phyloP scores from a whole-genome alignment of 2,797 vertebrate genomes.

The Falco biarmicus region DNA sequence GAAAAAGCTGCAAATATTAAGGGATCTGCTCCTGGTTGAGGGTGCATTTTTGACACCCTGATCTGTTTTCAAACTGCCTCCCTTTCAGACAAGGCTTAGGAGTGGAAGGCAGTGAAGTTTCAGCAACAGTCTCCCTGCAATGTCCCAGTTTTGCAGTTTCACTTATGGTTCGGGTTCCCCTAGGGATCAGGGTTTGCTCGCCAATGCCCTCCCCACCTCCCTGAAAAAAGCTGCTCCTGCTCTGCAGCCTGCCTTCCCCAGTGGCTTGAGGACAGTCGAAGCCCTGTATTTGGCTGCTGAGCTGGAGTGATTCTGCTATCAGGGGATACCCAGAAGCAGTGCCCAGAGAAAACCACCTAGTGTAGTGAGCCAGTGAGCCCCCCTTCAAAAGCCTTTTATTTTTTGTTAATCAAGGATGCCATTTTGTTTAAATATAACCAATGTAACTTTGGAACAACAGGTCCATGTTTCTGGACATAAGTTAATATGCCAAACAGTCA shows the following conservation, averaged over 20 bases:
- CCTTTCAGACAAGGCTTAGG: neutral
- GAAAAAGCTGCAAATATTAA: neutral
- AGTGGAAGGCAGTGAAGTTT: neutral
- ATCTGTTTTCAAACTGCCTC: neutral
- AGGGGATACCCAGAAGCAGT: neutral
- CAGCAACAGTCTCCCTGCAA: neutral
- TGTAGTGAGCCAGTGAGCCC: neutral
- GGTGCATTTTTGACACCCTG: neutral
- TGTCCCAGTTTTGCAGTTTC: neutral
- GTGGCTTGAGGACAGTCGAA: neutral
- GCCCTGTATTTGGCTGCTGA: neutral
- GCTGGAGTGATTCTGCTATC: neutral
- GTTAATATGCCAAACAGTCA: neutral
- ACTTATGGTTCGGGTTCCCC: rapidly evolving
- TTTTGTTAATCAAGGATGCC: neutral
- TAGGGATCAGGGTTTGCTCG: neutral
- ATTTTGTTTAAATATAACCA: neutral
- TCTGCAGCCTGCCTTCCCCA: neutral
- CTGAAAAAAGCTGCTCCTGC: neutral
- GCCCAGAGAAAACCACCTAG: neutral
- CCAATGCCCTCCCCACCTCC: neutral
- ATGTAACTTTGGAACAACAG: neutral
- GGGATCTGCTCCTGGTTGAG: neutral
- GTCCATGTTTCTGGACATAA: neutral
- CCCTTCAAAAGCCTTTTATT: neutral